Conservation (phyloP, 2,797 vertebrate genomes). For the Artibeus jamaicensis region DNA sequence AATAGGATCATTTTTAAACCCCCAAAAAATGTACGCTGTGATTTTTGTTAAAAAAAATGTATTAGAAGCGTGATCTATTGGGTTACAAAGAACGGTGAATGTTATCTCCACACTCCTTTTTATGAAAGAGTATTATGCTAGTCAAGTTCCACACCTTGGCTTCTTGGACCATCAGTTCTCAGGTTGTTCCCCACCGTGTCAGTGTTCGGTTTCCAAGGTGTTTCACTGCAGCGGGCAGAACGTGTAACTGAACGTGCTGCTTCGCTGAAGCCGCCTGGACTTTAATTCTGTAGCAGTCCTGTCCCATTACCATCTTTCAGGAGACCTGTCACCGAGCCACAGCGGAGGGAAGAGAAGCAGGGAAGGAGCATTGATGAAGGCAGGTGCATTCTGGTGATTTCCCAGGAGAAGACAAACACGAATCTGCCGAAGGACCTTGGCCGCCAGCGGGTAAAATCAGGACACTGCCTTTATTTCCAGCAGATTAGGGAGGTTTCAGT, state of each 20-base stretch:
- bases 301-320: constrained; percentile 83
- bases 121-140: not conserved
- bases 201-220: constrained; percentile 60
- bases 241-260: constrained; percentile 81
- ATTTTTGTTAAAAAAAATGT: not conserved
- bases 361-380: constrained; percentile 86
- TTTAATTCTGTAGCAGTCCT: constrained; percentile 87
- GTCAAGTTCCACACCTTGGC: not conserved
- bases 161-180: not conserved
- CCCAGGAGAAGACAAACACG: constrained; percentile 84
- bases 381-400: constrained; percentile 88
- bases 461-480: constrained; percentile 76
- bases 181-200: constrained; percentile 38
- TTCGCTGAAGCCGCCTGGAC: constrained; percentile 70
- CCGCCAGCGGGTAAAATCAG: constrained; percentile 82
- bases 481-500: constrained; percentile 77
- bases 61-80: not conserved
- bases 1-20: not conserved
- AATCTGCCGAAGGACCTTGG: constrained; percentile 62
- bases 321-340: constrained; percentile 84
- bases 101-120: not conserved
- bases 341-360: constrained; percentile 68
- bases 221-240: constrained; percentile 77
- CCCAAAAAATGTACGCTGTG: not conserved
- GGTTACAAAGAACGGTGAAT: not conserved